These are phyloP conservation scores for Agonopterix heracliana DNA, from an alignment of 2,888 invertebrate species.

Conservation along the genomic window DNA sequence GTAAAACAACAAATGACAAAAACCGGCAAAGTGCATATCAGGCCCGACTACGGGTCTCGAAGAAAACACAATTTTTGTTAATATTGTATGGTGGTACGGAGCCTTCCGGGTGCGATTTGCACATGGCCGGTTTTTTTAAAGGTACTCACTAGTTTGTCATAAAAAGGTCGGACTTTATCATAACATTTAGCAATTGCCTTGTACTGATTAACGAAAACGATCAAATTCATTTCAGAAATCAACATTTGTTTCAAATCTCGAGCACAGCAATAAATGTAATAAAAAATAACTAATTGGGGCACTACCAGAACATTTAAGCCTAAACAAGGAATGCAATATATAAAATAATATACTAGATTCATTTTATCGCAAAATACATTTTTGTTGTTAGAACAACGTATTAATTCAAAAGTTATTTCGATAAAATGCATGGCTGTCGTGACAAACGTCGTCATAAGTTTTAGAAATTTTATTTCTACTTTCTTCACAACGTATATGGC, in stretches of 20 bases:
- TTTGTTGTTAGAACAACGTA: not conserved
- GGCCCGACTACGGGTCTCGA: no score
- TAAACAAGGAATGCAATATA: conserved; percentile 1
- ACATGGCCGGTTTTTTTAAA: no score
- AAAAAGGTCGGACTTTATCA: conserved; percentile 5
- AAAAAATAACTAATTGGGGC: not conserved
- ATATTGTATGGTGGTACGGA: no score
- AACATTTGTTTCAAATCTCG: not conserved
- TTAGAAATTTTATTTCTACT: not conserved
- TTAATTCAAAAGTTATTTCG: not conserved
- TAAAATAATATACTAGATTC: not conserved
- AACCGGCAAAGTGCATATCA: no score
- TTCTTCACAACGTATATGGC: not conserved
- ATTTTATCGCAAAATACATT: not conserved
- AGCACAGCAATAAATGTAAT: not conserved
- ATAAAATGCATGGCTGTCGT: not conserved
- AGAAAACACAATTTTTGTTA: no score
- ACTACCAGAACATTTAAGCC: not conserved
- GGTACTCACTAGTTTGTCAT: not conserved
- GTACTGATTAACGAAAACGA: not conserved
- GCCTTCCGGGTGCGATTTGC: no score
- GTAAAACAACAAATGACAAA: no score
- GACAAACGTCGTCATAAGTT: not conserved
- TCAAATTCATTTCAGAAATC: not conserved
- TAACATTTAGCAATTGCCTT: conserved; percentile 3